phyloP scores from a whole-genome alignment of 2,888 invertebrate species.

The Helleia helle region DNA sequence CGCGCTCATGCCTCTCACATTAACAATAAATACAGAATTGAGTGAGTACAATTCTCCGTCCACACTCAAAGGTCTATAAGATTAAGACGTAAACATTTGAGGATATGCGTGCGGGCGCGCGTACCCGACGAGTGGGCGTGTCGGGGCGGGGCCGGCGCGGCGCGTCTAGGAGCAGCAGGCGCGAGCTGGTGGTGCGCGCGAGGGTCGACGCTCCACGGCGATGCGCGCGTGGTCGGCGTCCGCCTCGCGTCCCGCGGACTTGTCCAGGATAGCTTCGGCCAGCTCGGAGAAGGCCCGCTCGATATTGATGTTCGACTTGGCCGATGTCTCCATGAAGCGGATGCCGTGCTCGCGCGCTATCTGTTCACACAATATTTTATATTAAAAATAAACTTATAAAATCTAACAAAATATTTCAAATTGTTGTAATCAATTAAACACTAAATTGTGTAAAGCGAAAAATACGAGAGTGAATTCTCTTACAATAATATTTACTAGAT shows the following conservation, averaged over 20 bases:
- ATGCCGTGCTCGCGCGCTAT: slow-evolving; percentile 97
- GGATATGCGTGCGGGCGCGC: background rate
- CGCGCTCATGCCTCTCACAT: no score
- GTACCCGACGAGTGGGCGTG: background rate
- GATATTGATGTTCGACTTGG: slow-evolving; percentile 97
- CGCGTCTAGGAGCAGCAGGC: slow-evolving; percentile 58
- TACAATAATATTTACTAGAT: no score
- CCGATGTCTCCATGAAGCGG: slow-evolving; percentile 98
- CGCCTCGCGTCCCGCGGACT: slow-evolving; percentile 87
- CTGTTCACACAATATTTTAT: no score
- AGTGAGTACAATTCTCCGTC: no score
- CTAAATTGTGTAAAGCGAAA: no score
- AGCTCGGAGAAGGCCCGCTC: slow-evolving; percentile 96
- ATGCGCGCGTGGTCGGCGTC: slow-evolving; percentile 75
- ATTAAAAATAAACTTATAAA: no score
- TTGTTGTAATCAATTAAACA: no score
- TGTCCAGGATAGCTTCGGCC: slow-evolving; percentile 95
- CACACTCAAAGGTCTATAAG: no score
- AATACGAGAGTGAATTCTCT: no score
- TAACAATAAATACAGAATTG: no score
- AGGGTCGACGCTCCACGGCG: slow-evolving; percentile 81
- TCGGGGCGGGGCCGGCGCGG: slow-evolving; percentile 2
- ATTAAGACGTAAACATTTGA: no score
- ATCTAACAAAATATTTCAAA: no score
- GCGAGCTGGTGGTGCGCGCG: slow-evolving; percentile 74